These are phyloP conservation scores for Irena cyanogastra DNA, from an alignment of 2,113 vertebrate genomes.

Conservation along the genomic window DNA sequence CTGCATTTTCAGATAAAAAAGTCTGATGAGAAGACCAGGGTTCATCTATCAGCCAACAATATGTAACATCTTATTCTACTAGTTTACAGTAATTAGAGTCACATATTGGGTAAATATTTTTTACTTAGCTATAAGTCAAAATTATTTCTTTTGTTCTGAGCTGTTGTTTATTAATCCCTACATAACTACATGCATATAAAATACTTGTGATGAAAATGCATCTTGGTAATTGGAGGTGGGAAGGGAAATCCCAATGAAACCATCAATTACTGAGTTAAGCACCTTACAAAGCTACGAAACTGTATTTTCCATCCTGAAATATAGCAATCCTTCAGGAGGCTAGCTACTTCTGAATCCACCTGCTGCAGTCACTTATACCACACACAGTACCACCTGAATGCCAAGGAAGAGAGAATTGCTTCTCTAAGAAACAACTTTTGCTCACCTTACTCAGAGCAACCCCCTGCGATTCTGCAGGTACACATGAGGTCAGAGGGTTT, in stretches of 20 bases:
- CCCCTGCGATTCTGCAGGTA: background rate
- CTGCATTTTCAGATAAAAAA: background rate
- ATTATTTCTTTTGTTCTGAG: background rate
- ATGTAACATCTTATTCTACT: background rate
- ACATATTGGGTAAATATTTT: background rate
- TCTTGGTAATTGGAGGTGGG: background rate
- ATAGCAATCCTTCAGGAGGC: background rate
- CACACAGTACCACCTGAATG: background rate
- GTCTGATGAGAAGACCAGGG: background rate
- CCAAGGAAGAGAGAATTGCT: background rate
- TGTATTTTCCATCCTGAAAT: background rate
- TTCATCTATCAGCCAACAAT: background rate
- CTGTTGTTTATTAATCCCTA: background rate
- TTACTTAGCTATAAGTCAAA: background rate
- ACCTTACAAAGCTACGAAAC: background rate
- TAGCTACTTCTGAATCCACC: background rate
- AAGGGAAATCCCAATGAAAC: background rate
- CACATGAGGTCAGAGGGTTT: background rate
- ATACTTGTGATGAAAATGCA: background rate
- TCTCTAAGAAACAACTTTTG: background rate
- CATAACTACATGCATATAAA: background rate
- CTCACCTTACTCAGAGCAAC: background rate
- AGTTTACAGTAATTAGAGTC: background rate
- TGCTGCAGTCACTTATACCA: background rate
- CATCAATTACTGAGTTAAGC: background rate